Evolutionary conservation across 1,140 invertebrate species (phyloP), one percentile per base, ranked within the genome.

Genomic region (Drosophila kepulauana): DNA sequence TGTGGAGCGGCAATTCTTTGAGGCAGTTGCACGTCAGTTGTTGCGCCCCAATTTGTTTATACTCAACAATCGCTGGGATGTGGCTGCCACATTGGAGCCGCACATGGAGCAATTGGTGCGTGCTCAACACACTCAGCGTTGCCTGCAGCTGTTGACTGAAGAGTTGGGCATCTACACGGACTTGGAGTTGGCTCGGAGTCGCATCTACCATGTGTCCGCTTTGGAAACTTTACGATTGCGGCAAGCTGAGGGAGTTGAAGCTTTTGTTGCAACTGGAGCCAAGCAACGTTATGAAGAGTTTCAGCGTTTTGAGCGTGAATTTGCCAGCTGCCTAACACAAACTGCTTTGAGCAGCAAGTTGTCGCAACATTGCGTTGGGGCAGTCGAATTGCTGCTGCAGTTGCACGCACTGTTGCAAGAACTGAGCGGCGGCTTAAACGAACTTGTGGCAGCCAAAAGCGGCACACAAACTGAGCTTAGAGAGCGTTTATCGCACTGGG

Each of bases 41-140:
- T 99, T 98, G 1, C 99, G 99, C 92, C 99, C 99, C 33, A 99
- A 99, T 93, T 98, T 99, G 86, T 99, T 99, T 91, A 99, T 99
- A 91, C 93, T 99, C 41, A 99, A 99, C 92, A 99, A 99, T 94
- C 95, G 99, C 91, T 99, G 99, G 99, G 99, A 99, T 94, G 97
- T 98, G 13, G 99, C 98, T 28, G 98, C 98, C 38, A 95, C 56
- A 2, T 51, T 96, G 48, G 99, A 99, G 93, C 96, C 97, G 1
- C 99, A 99, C 89, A 97, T 95, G 93, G 94, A 98, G 78, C 97
- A 99, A 69, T 96, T 98, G 94, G 98, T 99, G 93, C 94, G 92
- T 30, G 68, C 71, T 52, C 99, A 99, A 92, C 99, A 99, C 94
- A 95, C 97, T 81, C 96, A 98, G 81, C 94, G 98, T 63, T 98